These are phyloP conservation scores for Apostichopus parvimensis DNA, from an alignment of 35 echinoderm and acorn worm genomes.

Conservation along the genomic window DNA sequence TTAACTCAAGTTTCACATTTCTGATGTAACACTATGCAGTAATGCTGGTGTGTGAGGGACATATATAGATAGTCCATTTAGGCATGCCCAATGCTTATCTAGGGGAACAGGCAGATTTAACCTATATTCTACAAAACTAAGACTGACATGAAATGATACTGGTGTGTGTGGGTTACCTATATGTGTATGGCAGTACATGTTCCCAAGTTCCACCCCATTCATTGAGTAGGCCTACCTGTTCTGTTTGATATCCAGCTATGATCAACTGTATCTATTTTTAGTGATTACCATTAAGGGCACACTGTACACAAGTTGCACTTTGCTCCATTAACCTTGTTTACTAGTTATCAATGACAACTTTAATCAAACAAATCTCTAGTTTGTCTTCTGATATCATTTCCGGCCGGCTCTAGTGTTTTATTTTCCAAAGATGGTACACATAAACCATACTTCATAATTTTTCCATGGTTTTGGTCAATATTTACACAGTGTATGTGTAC, in stretches of 20 bases:
- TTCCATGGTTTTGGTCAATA: not conserved
- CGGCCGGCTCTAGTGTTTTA: not conserved
- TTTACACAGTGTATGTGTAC: not conserved
- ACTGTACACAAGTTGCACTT: not conserved
- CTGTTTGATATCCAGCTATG: not conserved
- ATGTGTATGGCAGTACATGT: no score
- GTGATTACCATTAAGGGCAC: not conserved
- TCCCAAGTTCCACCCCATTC: no score
- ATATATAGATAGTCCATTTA: no score
- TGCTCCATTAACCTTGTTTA: not conserved
- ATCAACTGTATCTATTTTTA: not conserved
- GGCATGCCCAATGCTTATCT: no score
- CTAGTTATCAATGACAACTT: not conserved
- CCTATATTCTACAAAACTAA: no score
- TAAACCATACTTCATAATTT: not conserved
- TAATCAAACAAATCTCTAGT: not conserved
- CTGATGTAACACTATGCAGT: no score
- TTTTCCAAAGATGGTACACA: not conserved
- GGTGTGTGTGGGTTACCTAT: no score
- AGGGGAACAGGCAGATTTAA: no score
- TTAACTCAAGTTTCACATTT: no score
- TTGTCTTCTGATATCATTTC: slow-evolving; percentile 1
- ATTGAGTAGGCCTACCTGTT: no score
- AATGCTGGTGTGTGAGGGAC: no score
- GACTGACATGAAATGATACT: no score